These are phyloP conservation scores for Morpho helenor DNA, from an alignment of 2,888 invertebrate genomes.

Conservation along the genomic window DNA sequence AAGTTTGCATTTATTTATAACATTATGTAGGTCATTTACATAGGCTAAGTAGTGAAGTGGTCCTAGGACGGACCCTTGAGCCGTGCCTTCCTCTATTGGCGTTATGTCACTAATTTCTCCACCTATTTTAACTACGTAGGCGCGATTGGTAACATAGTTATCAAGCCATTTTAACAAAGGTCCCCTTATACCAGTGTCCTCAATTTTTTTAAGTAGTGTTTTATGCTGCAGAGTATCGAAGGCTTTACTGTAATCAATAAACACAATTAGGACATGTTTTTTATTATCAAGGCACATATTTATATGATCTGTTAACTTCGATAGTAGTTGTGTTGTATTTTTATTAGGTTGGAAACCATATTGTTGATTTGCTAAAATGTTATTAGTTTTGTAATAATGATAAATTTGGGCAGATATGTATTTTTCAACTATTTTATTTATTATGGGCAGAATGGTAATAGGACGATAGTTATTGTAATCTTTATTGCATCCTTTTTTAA, in stretches of 20 bases:
- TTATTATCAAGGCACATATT: background rate
- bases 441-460: constrained; percentile 8
- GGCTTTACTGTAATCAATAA: background rate
- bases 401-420: constrained; percentile 3
- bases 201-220: constrained; percentile 1
- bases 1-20: too few species aligned
- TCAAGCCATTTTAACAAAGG: constrained; percentile 14
- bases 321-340: background rate
- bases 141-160: background rate
- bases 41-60: background rate
- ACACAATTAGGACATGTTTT: constrained; percentile 1
- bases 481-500: constrained; percentile 9
- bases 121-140: background rate
- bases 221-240: constrained; percentile 11
- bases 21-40: background rate
- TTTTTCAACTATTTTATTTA: constrained; percentile 13
- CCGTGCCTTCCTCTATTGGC: background rate
- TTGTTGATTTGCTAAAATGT: background rate
- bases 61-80: background rate
- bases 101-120: background rate
- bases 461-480: constrained; percentile 14
- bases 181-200: constrained; percentile 14
- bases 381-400: constrained; percentile 4
- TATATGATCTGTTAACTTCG: background rate
- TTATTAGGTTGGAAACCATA: background rate